These are phyloP conservation scores for Cinclus cinclus DNA, from an alignment of 2,113 vertebrate species.

Conservation along the genomic window DNA sequence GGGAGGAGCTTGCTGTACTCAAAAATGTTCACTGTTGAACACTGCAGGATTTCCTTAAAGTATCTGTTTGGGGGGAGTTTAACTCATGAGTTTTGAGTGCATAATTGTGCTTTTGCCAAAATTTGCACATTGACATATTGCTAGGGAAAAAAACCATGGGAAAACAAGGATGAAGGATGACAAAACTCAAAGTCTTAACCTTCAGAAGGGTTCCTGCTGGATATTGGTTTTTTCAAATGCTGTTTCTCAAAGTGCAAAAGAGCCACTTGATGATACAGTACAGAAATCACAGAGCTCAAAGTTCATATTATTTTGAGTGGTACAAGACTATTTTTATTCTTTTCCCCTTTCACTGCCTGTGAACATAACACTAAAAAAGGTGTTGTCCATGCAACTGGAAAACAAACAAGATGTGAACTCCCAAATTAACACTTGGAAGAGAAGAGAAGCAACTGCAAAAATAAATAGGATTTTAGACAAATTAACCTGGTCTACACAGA, in stretches of 20 bases:
- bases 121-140: neutral
- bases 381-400: neutral
- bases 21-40: neutral
- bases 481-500: neutral
- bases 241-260: neutral
- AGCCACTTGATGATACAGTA: neutral
- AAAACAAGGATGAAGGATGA: neutral
- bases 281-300: neutral
- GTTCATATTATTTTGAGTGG: neutral
- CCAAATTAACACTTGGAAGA: neutral
- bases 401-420: neutral
- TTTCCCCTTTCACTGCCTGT: neutral
- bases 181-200: neutral
- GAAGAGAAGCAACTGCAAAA: neutral
- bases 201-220: neutral
- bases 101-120: neutral
- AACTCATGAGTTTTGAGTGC: neutral
- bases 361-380: neutral
- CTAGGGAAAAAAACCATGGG: neutral
- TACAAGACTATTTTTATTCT: neutral
- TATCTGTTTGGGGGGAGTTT: neutral
- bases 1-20: neutral
- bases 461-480: neutral
- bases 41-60: neutral
- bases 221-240: rapidly evolving